A percentile compares a stretch with the other conserved stretches of the same genome.
phyloP scores from a whole-genome alignment of 1,140 invertebrate genomes.

The Drosophila parabipectinata region DNA sequence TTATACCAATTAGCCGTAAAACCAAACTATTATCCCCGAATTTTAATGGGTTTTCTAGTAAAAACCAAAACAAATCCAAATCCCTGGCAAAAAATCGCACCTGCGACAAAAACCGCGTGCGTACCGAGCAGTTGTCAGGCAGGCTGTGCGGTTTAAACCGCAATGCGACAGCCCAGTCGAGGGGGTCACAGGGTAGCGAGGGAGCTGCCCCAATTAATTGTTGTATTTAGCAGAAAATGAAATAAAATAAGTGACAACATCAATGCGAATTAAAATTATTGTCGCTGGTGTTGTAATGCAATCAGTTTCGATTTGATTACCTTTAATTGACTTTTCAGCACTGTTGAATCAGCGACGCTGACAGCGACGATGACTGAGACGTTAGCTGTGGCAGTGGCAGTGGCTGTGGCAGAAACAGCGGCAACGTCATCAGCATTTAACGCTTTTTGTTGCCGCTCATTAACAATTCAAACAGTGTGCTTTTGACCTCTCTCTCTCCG shows the following conservation, averaged over 20 bases:
- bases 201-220: conserved; percentile 55
- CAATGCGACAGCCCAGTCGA: conserved; percentile 20
- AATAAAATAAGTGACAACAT: conserved; percentile 50
- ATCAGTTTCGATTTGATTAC: conserved; percentile 80
- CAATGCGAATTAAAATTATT: conserved; percentile 64
- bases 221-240: conserved; percentile 48
- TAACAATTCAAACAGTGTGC: conserved; percentile 71
- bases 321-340: conserved; percentile 82
- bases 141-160: conserved; percentile 34
- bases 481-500: not conserved
- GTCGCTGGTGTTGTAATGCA: conserved; percentile 64
- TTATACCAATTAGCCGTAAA: not conserved
- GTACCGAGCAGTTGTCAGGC: conserved; percentile 1
- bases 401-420: conserved; percentile 2
- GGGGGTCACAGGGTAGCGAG: too few relatives aligned
- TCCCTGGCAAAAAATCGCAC: conserved; percentile 21
- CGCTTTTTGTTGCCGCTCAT: conserved; percentile 62
- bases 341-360: conserved; percentile 56
- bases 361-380: conserved; percentile 14
- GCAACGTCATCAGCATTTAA: conserved; percentile 64
- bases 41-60: not conserved
- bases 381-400: conserved; percentile 8
- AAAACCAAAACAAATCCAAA: conserved; percentile 9
- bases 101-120: conserved; percentile 36
- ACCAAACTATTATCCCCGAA: not conserved